A percentile compares a stretch with the other conserved stretches of the same genome.
Conservation (phyloP, 2,888 invertebrate species). For the Drosophila barbarae region DNA sequence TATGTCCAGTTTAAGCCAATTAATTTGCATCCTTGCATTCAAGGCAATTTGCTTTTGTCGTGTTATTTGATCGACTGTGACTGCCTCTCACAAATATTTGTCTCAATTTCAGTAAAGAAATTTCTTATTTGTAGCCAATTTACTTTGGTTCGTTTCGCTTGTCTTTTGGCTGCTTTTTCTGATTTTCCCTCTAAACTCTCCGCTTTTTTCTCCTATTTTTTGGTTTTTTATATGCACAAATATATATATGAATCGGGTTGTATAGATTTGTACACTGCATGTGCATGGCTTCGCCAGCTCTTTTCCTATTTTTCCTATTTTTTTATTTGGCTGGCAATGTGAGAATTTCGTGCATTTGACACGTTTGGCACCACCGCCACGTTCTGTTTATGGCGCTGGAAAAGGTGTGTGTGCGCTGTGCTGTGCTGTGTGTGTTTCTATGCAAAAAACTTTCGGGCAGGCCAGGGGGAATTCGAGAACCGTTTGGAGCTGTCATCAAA, state of each 20-base stretch:
- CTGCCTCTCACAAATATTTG: constrained; percentile 12
- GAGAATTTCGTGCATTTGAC: constrained; percentile 63
- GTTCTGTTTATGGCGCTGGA: constrained; percentile 42
- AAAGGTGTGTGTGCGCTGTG: constrained; percentile 17
- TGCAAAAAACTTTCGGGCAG: constrained; percentile 30
- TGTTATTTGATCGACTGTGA: background rate
- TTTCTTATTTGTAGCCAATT: constrained; percentile 26
- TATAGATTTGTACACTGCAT: constrained; percentile 9
- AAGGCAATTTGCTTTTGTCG: background rate
- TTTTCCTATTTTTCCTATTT: constrained; percentile 1
- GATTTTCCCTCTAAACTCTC: background rate
- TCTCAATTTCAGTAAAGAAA: constrained; percentile 15
- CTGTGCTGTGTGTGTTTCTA: constrained; percentile 4
- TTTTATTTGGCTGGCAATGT: constrained; percentile 27
- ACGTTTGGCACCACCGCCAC: constrained; percentile 55
- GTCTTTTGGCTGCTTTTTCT: constrained; percentile 16
- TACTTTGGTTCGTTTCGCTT: constrained; percentile 30
- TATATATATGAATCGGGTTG: constrained; percentile 9
- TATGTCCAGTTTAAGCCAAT: background rate
- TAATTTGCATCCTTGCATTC: background rate
- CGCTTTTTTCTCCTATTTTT: background rate
- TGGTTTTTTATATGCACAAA: constrained; percentile 2
- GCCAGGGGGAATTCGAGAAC: constrained; percentile 10
- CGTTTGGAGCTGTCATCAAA: constrained; percentile 47
- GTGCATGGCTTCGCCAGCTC: background rate